Conservation (phyloP, 2,888 invertebrate genomes). For the Nematopogon swammerdamellus region DNA sequence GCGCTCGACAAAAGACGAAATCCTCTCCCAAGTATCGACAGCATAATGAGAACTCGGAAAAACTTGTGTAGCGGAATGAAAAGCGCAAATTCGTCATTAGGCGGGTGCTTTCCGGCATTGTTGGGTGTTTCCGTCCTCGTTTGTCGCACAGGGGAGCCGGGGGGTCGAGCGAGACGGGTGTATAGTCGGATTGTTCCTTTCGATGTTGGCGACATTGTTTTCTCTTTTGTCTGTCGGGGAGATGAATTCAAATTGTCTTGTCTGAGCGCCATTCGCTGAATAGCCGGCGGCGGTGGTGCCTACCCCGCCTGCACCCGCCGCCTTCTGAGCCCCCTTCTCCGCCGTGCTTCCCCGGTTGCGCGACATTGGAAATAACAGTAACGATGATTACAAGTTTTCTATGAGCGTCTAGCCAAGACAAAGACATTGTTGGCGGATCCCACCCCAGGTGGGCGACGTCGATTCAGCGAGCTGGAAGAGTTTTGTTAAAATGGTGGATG, state of each 20-base stretch:
- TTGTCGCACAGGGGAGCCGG: conserved; percentile 15
- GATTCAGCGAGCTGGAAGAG: too few relatives aligned
- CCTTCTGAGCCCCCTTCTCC: too few relatives aligned
- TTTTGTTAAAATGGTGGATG: too few relatives aligned
- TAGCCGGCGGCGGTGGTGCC: conserved; percentile 43
- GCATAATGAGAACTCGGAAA: conserved; percentile 55
- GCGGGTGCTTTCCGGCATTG: conserved; percentile 52
- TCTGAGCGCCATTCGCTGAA: conserved; percentile 32
- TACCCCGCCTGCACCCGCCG: too few relatives aligned
- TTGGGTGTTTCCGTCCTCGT: conserved; percentile 27
- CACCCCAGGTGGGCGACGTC: too few relatives aligned
- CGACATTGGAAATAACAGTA: not conserved
- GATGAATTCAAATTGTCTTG: conserved; percentile 56
- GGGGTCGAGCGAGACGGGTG: conserved; percentile 31
- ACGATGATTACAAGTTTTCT: not conserved
- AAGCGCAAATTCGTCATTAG: conserved; percentile 59
- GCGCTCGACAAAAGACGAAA: conserved; percentile 32
- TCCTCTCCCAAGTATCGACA: conserved; percentile 39
- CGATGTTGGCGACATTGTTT: conserved; percentile 57
- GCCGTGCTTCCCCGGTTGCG: not conserved
- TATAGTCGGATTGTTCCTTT: conserved; percentile 54
- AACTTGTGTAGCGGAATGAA: conserved; percentile 57
- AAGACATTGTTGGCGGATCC: too few relatives aligned
- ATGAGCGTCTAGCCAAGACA: not conserved
- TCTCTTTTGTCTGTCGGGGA: conserved; percentile 42